Percentiles rank a stretch among this genome's conserved stretches.
Evolutionary conservation across 2,113 vertebrate species (phyloP).

Genomic region (Ctenomys sociabilis): DNA sequence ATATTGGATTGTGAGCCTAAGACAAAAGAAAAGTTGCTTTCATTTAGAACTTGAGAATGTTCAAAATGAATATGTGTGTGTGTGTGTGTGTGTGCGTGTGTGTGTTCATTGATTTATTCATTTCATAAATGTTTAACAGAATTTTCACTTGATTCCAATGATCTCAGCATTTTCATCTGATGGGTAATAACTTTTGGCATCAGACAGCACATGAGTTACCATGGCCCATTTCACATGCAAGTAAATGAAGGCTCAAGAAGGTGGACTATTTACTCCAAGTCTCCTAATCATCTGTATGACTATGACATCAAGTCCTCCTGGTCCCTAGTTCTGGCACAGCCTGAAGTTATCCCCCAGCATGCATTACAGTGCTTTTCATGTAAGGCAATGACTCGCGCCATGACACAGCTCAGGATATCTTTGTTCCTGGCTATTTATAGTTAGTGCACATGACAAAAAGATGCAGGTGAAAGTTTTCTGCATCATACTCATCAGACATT

Average conservation of each 20-base stretch:
- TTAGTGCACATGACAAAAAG: constrained; percentile 51
- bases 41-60: not conserved
- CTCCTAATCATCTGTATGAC: not conserved
- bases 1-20: not conserved
- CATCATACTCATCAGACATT: not conserved
- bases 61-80: too few species aligned
- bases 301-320: constrained; percentile 14
- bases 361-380: not conserved
- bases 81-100: not conserved
- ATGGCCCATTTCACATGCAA: not conserved
- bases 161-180: not conserved
- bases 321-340: not conserved
- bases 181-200: not conserved
- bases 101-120: not conserved
- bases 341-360: not conserved
- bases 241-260: constrained; percentile 38
- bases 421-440: not conserved
- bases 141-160: not conserved
- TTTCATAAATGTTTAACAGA: not conserved
- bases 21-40: not conserved
- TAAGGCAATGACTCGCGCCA: constrained; percentile 25
- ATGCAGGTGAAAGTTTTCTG: constrained; percentile 62
- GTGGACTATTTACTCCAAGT: constrained; percentile 1
- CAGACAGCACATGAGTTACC: not conserved
- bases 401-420: not conserved